Evolutionary conservation across 2,888 invertebrate genomes (phyloP).

Genomic region (Neria commutata): DNA sequence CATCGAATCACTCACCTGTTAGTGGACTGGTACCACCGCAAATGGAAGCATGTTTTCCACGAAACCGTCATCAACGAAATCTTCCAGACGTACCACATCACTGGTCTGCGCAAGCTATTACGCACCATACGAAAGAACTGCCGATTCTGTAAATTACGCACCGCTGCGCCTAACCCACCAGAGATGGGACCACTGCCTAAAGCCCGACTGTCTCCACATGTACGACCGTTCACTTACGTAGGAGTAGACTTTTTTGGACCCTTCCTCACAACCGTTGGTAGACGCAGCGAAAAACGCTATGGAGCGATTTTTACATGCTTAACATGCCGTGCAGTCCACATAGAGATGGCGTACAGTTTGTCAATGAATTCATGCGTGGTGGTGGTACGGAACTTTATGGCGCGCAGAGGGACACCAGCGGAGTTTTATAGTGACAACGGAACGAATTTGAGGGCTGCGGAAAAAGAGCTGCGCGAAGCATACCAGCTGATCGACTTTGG

Average conservation of each 20-base stretch:
- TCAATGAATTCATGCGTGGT: not conserved
- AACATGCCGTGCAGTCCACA: constrained; percentile 13
- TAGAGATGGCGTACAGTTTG: constrained; percentile 6
- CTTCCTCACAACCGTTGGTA: constrained; percentile 19
- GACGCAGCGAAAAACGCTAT: constrained; percentile 13
- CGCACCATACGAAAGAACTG: constrained; percentile 27
- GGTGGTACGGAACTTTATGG: not conserved
- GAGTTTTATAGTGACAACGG: not conserved
- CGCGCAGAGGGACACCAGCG: not conserved
- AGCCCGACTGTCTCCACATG: constrained; percentile 26
- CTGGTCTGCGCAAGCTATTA: constrained; percentile 22
- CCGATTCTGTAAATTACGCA: constrained; percentile 13
- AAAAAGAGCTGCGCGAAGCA: constrained; percentile 21
- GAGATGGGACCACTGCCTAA: constrained; percentile 27
- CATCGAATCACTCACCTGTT: constrained; percentile 21
- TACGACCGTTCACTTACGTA: constrained; percentile 19
- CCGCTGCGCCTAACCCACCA: constrained; percentile 19
- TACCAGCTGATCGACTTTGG: constrained; percentile 8
- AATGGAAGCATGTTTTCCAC: constrained; percentile 24
- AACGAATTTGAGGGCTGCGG: constrained; percentile 7
- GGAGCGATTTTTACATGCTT: constrained; percentile 18
- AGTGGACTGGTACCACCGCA: constrained; percentile 26
- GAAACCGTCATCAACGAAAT: constrained; percentile 29
- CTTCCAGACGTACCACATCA: constrained; percentile 14
- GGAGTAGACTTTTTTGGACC: constrained; percentile 28